phyloP scores from a whole-genome alignment of 1,140 invertebrate genomes.

The Drosophila ambigua region DNA sequence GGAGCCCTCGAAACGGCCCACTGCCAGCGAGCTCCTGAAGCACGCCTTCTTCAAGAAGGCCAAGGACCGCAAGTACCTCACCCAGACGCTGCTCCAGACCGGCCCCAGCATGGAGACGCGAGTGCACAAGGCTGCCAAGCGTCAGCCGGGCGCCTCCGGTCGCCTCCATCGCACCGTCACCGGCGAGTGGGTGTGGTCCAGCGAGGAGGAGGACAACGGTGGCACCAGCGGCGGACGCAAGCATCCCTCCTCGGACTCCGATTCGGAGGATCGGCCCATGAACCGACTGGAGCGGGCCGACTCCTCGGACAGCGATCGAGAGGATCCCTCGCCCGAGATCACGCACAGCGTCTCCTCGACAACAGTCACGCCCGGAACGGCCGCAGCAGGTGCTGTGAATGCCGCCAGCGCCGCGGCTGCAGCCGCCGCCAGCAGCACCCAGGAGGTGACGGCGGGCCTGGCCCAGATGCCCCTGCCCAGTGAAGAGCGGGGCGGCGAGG shows the following conservation, averaged over 20 bases:
- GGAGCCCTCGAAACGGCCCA: slow-evolving; percentile 96
- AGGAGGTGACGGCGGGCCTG: slow-evolving; percentile 59
- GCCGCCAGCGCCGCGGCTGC: slow-evolving; percentile 28
- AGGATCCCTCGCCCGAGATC: slow-evolving; percentile 74
- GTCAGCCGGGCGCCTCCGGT: slow-evolving; percentile 95
- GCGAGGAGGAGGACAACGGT: slow-evolving; percentile 87
- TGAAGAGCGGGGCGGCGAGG: slow-evolving; percentile 31
- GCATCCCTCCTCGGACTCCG: slow-evolving; percentile 81
- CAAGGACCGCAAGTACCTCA: slow-evolving; percentile 97
- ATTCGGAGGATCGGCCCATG: slow-evolving; percentile 85
- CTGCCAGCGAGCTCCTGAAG: slow-evolving; percentile 98
- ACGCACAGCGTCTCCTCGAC: slow-evolving; percentile 67
- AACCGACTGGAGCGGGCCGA: slow-evolving; percentile 85
- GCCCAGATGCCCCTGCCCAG: slow-evolving; percentile 67
- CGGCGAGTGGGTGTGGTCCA: slow-evolving; percentile 99
- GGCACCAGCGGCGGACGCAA: slow-evolving; percentile 63
- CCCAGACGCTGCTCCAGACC: slow-evolving; percentile 94
- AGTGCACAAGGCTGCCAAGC: slow-evolving; percentile 93
- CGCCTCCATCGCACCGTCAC: slow-evolving; percentile 96
- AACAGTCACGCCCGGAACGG: slow-evolving; percentile 55
- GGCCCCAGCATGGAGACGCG: slow-evolving; percentile 94
- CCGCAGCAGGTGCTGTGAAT: not conserved
- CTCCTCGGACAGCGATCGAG: slow-evolving; percentile 85
- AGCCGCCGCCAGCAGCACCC: slow-evolving; percentile 19
- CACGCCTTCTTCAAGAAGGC: slow-evolving; percentile 99